These are phyloP conservation scores for Ovibos moschatus DNA, from an alignment of 2,113 vertebrate species.

Conservation along the genomic window DNA sequence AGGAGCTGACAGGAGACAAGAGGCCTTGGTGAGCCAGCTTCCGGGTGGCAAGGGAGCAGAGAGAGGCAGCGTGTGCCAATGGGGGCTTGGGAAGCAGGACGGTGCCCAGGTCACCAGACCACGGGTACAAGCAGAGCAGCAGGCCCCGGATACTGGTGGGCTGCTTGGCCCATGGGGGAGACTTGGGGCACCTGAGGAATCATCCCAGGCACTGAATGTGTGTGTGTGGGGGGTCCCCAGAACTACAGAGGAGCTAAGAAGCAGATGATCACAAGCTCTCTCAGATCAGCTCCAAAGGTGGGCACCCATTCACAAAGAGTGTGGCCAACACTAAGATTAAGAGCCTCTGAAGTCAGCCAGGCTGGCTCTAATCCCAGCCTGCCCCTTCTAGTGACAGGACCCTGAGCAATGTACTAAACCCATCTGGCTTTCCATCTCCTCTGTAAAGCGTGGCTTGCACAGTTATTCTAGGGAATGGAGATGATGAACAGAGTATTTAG, in stretches of 20 bases:
- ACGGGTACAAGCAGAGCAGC: background rate
- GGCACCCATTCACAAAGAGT: background rate
- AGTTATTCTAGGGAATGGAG: background rate
- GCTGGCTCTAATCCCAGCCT: background rate
- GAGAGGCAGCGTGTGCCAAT: background rate
- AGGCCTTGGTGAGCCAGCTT: slow-evolving; percentile 13
- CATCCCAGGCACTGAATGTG: background rate
- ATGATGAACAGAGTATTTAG: background rate
- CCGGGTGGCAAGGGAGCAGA: background rate
- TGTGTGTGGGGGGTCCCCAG: background rate
- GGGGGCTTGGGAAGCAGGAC: background rate
- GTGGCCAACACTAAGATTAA: background rate
- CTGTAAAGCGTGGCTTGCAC: background rate
- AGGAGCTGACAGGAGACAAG: slow-evolving; percentile 85
- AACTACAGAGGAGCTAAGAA: background rate
- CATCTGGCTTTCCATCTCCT: background rate
- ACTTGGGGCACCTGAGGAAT: background rate
- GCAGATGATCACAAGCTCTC: background rate
- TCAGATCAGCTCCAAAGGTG: background rate
- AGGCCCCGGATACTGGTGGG: background rate
- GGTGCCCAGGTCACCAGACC: background rate
- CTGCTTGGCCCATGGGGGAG: background rate
- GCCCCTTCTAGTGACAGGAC: background rate
- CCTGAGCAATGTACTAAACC: background rate
- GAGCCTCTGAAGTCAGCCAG: background rate